A percentile compares a stretch with the other conserved stretches of the same genome.
Evolutionary conservation across 1,140 invertebrate species (phyloP).

Genomic region (Drosophila saltans): DNA sequence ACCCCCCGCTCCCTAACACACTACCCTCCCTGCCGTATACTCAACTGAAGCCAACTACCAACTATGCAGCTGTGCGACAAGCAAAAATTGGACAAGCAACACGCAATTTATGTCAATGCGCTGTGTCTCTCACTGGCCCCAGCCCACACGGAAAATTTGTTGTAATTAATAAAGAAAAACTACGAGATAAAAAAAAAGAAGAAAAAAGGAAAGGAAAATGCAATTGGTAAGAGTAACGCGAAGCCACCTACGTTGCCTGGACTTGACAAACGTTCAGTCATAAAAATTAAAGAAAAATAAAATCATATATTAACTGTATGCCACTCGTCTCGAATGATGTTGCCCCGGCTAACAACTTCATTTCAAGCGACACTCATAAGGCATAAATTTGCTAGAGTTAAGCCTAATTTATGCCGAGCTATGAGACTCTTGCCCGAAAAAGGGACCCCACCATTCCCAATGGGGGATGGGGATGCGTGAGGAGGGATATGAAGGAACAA

Average conservation of each 20-base stretch:
- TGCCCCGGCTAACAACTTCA: constrained; percentile 82
- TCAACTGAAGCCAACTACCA: not conserved
- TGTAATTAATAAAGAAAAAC: constrained; percentile 73
- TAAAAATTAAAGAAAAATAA: constrained; percentile 81
- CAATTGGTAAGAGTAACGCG: not conserved
- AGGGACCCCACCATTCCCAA: constrained; percentile 16
- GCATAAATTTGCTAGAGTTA: constrained; percentile 83
- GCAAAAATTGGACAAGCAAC: constrained; percentile 81
- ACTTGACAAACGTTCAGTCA: constrained; percentile 68
- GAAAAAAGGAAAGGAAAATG: not conserved
- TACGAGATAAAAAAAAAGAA: not conserved
- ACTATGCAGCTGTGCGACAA: constrained; percentile 80
- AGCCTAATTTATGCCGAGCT: constrained; percentile 82
- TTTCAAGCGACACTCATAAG: constrained; percentile 80
- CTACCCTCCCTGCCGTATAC: not conserved
- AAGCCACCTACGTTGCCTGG: constrained; percentile 70
- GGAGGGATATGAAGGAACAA: too few species aligned
- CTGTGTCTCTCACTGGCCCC: constrained; percentile 56
- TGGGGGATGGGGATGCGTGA: too few species aligned
- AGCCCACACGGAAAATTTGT: constrained; percentile 78
- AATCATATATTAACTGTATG: constrained; percentile 70
- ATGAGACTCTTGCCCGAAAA: constrained; percentile 30
- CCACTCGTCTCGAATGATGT: constrained; percentile 62
- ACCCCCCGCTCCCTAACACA: not conserved
- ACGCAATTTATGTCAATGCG: constrained; percentile 81